Evolutionary conservation across 2,113 vertebrate species (phyloP), one percentile per base, ranked within the genome.

Genomic region (Tragelaphus strepsiceros): DNA sequence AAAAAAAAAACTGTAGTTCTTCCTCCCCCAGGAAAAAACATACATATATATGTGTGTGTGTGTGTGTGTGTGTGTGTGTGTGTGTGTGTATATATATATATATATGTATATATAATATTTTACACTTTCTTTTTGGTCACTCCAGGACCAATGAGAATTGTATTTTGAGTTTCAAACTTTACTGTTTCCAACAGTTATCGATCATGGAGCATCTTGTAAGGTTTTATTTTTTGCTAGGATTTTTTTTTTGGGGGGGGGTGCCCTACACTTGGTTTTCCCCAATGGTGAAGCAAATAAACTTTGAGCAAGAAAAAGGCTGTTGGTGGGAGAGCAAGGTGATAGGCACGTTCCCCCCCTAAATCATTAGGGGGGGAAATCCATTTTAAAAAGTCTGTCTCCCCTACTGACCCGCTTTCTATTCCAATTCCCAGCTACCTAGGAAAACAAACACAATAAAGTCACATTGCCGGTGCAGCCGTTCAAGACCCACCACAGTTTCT

Each of bases 401-500:
- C 58, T 32, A 1, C 87, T 15, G 83, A 81, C 88, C 74, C 61
- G 85, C 43, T 28, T 43, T 53, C 77, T 26, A 11, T 32, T 24
- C 46, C 96, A 26, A 22, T 15, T 26, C 58, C 77, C 1, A 3
- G 46, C 74, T 35, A 49, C 88, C 90, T 19, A 78, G 87, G 91
- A 81, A 96, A 97, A 90, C 95, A 96, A 62, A 91, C 93, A 92
- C 53, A 77, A 2, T 67, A 14, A 82, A 80, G 89, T 56, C 30
- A 3, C 74, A 2, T 26, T 74, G 95, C 81, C 3, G 53, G 24
- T 7, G 78, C 61, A 3, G 58, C 82, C 7, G 7, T 62, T 49
- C 10, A 22, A 61, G 98, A 97, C 98, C 98, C 90, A 94, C 98
- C 98, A 56, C 97, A 93, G 94, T 21, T 83, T 85, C 59, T 43